phyloP scores from a whole-genome alignment of 2,113 vertebrate species.

The Eidolon helvum region DNA sequence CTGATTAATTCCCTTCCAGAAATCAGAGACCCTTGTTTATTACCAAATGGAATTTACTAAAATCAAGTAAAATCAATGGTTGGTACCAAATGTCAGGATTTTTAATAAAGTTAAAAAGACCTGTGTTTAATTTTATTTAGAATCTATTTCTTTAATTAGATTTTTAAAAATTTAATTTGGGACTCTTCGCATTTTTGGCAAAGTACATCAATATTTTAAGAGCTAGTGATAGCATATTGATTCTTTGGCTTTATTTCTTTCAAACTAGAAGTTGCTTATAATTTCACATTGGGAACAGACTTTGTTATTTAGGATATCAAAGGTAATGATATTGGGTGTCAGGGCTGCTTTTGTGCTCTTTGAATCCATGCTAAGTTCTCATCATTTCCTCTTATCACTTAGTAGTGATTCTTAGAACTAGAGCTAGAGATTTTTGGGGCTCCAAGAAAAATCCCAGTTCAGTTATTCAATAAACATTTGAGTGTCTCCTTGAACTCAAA shows the following conservation, averaged over 20 bases:
- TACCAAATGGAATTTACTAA: not conserved
- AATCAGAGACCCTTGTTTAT: not conserved
- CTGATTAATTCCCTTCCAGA: not conserved
- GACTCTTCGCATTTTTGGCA: not conserved
- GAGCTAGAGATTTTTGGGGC: not conserved
- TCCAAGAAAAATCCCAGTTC: not conserved
- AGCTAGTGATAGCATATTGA: not conserved
- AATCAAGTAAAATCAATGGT: not conserved
- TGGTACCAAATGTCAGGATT: not conserved
- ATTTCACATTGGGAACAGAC: not conserved
- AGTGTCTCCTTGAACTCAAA: not conserved
- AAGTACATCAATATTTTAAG: not conserved
- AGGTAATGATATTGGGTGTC: not conserved
- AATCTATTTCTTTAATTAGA: not conserved
- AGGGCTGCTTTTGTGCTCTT: not conserved
- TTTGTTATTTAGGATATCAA: not conserved
- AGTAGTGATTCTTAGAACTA: not conserved
- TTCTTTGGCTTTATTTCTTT: not conserved
- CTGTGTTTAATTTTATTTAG: not conserved
- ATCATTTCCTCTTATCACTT: not conserved
- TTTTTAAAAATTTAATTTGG: not conserved
- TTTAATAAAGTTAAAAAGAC: conserved; percentile 33
- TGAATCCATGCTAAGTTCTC: not conserved
- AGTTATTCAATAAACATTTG: conserved; percentile 46
- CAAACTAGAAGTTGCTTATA: not conserved